Percentiles rank a stretch among this genome's conserved stretches.
Evolutionary conservation across 1,140 invertebrate genomes (phyloP).

Genomic region (Saccostrea echinata): DNA sequence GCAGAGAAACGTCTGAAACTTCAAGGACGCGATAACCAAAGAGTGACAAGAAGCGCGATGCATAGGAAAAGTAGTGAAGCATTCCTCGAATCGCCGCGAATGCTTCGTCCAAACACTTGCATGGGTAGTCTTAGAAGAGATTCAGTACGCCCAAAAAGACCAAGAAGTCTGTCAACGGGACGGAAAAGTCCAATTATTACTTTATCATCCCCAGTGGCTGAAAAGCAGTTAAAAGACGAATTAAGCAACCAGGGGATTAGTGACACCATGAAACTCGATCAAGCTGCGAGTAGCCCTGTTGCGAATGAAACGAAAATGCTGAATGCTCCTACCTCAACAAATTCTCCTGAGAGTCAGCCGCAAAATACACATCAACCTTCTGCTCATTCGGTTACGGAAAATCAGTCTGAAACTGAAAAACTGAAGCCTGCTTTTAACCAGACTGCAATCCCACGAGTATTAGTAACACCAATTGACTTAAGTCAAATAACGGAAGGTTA

Average conservation of each 20-base stretch:
- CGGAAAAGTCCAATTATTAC: not conserved
- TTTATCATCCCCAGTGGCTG: not conserved
- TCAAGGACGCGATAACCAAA: constrained; percentile 41
- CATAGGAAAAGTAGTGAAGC: not conserved
- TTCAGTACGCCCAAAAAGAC: not conserved
- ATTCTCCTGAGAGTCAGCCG: not conserved
- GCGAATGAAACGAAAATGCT: not conserved
- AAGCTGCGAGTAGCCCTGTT: not conserved
- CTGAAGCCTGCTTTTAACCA: not conserved
- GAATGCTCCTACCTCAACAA: not conserved
- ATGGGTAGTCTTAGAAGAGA: not conserved
- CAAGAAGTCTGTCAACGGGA: not conserved
- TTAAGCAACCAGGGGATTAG: not conserved
- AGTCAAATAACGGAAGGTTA: not conserved
- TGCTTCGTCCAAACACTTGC: constrained; percentile 20
- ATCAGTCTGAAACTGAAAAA: not conserved
- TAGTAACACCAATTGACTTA: not conserved
- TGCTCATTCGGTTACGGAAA: not conserved
- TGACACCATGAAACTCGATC: not conserved
- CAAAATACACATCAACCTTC: not conserved
- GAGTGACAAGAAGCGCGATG: not conserved
- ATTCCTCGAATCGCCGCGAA: not conserved
- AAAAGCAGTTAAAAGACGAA: not conserved
- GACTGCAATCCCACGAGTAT: not conserved
- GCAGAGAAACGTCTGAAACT: constrained; percentile 65